Base-by-base conservation (phyloP, 2,113 vertebrate genomes). In the Buteo buteo region DNA sequence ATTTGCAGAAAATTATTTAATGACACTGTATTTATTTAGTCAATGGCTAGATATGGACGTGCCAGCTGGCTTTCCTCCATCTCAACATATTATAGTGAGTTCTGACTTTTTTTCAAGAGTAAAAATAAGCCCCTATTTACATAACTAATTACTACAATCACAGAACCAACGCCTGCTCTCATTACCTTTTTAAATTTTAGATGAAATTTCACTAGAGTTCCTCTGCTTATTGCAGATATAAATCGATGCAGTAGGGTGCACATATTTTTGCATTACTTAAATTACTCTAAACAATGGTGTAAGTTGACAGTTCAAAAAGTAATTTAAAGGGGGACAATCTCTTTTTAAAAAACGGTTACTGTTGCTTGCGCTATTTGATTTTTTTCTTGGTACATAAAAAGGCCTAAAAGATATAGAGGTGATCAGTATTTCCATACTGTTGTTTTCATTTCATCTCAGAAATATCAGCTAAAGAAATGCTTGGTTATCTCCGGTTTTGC, bases 61-160 rank as follows among this genome's bases (percentile, higher is more conserved):
- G 79, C 86, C 95, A 96, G 88, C 71, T 96, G 95, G 88, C 83
- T 86, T 86, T 24, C 29, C 45, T 90, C 67, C 71, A 93, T 44
- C 59, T 96, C 74, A 93, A n/a, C 34, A 81, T 59, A 88, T 69
- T 82, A 86, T 29, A 74, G 44, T 70, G 64, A 92, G 36, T 64
- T 91, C 52, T 76, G 79, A 80, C 16, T 86, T 86, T 64, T 76
- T 95, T 84, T 45, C 34, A 91, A 52, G 88, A 83, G 31, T 67
- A 80, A 96, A 96, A 96, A 92, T 54, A 86, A 86, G 34, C 22
- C 44, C 32, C 64, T 28, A 79, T 81, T 91, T 87, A 95, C 70
- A 82, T 95, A 94, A 93, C 52, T 92, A 93, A 93, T 92, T 92
- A 74, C 70, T 86, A 58, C 40, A 94, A 87, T 81, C 70, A 78